phyloP scores from a whole-genome alignment of 2,888 invertebrate species.

The Agrochola macilenta region DNA sequence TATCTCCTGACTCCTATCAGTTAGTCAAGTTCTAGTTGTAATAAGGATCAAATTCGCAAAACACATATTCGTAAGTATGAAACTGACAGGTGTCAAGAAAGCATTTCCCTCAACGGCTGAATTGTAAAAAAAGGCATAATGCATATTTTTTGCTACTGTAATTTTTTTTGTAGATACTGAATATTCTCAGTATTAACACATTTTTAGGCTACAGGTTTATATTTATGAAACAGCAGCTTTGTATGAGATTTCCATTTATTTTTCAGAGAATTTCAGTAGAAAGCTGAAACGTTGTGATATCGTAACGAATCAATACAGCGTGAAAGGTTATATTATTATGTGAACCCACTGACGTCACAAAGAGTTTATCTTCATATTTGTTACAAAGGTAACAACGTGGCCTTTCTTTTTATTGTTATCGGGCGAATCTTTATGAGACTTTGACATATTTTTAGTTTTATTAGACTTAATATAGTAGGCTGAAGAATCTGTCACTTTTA shows the following conservation, averaged over 20 bases:
- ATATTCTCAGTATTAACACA: not conserved
- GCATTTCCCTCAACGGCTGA: not conserved
- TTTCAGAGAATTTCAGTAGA: conserved; percentile 3
- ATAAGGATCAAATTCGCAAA: no score
- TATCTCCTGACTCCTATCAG: no score
- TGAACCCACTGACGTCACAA: conserved; percentile 28
- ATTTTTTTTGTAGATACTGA: not conserved
- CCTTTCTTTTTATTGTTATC: no score
- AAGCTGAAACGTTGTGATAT: conserved; percentile 4
- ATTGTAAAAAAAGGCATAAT: no score
- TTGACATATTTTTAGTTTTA: no score
- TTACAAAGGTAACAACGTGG: no score
- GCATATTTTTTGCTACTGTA: not conserved
- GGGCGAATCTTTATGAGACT: no score
- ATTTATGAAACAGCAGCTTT: not conserved
- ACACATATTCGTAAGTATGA: not conserved
- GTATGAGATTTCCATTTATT: not conserved
- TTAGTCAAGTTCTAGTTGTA: no score
- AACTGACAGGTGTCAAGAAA: not conserved
- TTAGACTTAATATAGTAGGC: no score
- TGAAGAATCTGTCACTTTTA: no score
- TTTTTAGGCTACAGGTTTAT: not conserved
- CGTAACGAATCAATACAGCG: conserved; percentile 13
- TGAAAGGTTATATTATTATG: conserved; percentile 43
- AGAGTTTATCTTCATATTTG: not conserved